A percentile compares a stretch with the other conserved stretches of the same genome.
Evolutionary conservation across 2,888 invertebrate genomes (phyloP).

Genomic region (Drosophila helvetica): DNA sequence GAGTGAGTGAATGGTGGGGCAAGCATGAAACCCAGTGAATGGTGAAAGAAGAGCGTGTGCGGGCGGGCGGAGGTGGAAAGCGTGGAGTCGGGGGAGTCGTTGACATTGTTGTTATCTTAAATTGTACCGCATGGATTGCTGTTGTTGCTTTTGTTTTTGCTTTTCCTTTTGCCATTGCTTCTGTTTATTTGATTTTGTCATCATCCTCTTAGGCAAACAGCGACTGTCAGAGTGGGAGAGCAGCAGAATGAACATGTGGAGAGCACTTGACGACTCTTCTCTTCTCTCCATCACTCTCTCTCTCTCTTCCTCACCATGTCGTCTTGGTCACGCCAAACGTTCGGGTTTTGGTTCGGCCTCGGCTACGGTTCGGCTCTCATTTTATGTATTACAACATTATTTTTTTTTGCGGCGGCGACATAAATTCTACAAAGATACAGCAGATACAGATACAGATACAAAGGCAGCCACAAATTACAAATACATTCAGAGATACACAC

Average conservation of each 20-base stretch:
- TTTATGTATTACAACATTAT: slow-evolving; percentile 60
- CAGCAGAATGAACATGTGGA: slow-evolving; percentile 19
- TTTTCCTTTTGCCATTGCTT: slow-evolving; percentile 39
- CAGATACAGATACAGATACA: slow-evolving; percentile 19
- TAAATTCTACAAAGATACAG: slow-evolving; percentile 58
- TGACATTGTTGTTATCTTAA: slow-evolving; percentile 79
- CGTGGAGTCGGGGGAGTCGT: slow-evolving; percentile 50
- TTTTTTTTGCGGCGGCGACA: slow-evolving; percentile 52
- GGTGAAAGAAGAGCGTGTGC: neutral
- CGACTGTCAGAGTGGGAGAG: slow-evolving; percentile 21
- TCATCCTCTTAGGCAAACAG: slow-evolving; percentile 48
- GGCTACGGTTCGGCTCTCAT: slow-evolving; percentile 25
- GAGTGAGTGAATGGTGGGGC: neutral
- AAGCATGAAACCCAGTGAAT: neutral
- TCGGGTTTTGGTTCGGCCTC: neutral
- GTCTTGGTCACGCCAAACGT: slow-evolving; percentile 27
- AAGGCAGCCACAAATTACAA: slow-evolving; percentile 1
- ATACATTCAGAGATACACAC: neutral
- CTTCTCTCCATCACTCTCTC: neutral
- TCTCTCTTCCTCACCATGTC: neutral
- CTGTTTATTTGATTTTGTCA: slow-evolving; percentile 57
- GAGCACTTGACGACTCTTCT: slow-evolving; percentile 24
- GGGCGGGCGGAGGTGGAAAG: neutral
- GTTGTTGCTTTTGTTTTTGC: slow-evolving; percentile 27
- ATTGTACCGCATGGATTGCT: slow-evolving; percentile 52